Evolutionary conservation across 2,888 invertebrate species (phyloP).

Genomic region (Phasia obesa): DNA sequence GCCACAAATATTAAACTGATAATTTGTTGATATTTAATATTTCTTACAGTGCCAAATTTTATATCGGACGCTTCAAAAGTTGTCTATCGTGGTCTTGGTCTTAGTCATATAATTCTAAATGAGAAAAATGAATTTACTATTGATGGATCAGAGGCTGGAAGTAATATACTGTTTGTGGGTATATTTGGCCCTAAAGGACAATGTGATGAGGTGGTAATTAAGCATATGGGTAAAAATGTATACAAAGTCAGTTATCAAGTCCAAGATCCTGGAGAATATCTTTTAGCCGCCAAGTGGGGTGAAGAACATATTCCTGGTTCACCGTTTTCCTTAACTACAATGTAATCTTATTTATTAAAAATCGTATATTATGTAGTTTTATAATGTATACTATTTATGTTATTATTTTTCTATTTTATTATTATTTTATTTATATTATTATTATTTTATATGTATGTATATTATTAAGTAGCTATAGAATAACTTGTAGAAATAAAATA

Average conservation of each 20-base stretch:
- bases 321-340: slow-evolving; percentile 85
- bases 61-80: slow-evolving; percentile 79
- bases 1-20: neutral
- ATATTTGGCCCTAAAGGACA: slow-evolving; percentile 98
- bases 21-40: neutral
- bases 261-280: slow-evolving; percentile 95
- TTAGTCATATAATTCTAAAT: slow-evolving; percentile 77
- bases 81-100: slow-evolving; percentile 77
- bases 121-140: slow-evolving; percentile 81
- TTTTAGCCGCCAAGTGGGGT: slow-evolving; percentile 97
- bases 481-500: neutral
- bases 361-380: neutral
- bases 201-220: slow-evolving; percentile 96
- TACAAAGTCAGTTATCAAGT: slow-evolving; percentile 96
- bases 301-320: slow-evolving; percentile 98
- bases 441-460: too few relatives aligned
- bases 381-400: too few relatives aligned
- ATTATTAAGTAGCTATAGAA: neutral
- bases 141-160: slow-evolving; percentile 85
- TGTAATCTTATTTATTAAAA: slow-evolving; percentile 70
- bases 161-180: slow-evolving; percentile 96
- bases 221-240: slow-evolving; percentile 94
- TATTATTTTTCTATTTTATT: too few relatives aligned
- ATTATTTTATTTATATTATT: neutral
- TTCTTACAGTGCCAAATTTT: slow-evolving; percentile 75